A percentile compares a stretch with the other conserved stretches of the same genome.
phyloP scores from a whole-genome alignment of 2,888 invertebrate genomes.

The Leptogaster cylindrica region DNA sequence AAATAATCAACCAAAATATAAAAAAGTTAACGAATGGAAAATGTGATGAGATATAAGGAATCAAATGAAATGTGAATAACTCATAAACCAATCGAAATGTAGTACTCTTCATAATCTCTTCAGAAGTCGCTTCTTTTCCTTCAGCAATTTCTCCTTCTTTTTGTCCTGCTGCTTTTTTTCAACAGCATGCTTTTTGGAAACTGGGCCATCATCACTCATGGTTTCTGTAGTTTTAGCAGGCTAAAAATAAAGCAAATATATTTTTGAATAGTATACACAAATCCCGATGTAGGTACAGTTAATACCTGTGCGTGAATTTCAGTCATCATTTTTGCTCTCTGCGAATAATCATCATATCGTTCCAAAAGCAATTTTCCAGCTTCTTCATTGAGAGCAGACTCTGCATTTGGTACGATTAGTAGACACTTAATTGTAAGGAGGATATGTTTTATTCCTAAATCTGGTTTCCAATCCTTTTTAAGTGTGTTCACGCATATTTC shows the following conservation, averaged over 20 bases:
- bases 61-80: conserved; percentile 13
- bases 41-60: too few relatives aligned
- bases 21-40: conserved; percentile 17
- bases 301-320: conserved; percentile 83
- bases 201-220: conserved; percentile 71
- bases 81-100: not conserved
- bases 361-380: conserved; percentile 92
- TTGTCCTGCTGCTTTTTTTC: conserved; percentile 78
- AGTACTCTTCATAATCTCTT: conserved; percentile 77
- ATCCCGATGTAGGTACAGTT: conserved; percentile 50
- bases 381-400: conserved; percentile 96
- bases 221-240: conserved; percentile 62
- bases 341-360: conserved; percentile 91
- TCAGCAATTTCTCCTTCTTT: conserved; percentile 71
- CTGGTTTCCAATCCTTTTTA: conserved; percentile 95
- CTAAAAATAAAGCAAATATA: conserved; percentile 55
- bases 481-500: conserved; percentile 97
- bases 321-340: conserved; percentile 87
- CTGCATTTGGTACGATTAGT: conserved; percentile 95
- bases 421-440: conserved; percentile 92
- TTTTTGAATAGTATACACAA: conserved; percentile 16
- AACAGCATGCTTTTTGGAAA: conserved; percentile 85
- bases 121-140: conserved; percentile 84
- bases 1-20: too few relatives aligned
- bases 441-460: conserved; percentile 94